Evolutionary conservation across 2,113 vertebrate genomes (phyloP), one percentile per base, ranked within the genome.

Genomic region (Casuarius casuarius): DNA sequence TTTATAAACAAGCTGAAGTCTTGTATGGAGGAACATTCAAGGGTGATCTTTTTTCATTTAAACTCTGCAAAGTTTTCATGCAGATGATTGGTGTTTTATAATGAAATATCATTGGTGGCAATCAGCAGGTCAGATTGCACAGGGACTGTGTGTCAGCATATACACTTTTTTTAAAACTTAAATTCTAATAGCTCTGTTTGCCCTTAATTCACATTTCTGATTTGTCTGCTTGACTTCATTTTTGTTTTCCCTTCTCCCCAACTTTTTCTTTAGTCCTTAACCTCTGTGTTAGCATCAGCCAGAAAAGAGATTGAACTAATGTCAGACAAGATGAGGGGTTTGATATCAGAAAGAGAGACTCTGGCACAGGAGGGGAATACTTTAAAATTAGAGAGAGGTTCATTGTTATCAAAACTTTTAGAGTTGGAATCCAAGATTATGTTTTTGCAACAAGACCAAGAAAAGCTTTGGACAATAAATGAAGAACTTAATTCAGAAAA

Each of bases 241-340:
- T 98, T 98, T 97, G 98, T 97, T 98, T 95, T 97, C 94, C 97
- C 98, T 97, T 98, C 91, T 95, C 97, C 98, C 95, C 51, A 61
- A 96, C 98, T 98, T 98, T 99, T 98, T 98, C 97, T 98, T 96
- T 98, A 99, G 99, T 99, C 98, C 96, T 98, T 99, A 98, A 98
- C 98, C 97, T 98, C 98, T 98, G 98, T 99, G 97, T 98, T 99
- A 99, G 98, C 99, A 89, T 98, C 99, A 98, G 98, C 98, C 98
- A 99, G 98, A 97, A 98, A 98, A 98, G 98, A 99, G 95, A 97
- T 98, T 98, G 98, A 99, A 95, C 97, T 98, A 91, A 98, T 99
- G 97, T 98, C 98, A 97, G 98, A 98, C 98, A 97, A 99, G 96
- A 96, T 99, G 98, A 99, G 98, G 97, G 98, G 95, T 96, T 98